Conservation (phyloP, 1,140 invertebrate genomes). For the Mercenaria mercenaria region DNA sequence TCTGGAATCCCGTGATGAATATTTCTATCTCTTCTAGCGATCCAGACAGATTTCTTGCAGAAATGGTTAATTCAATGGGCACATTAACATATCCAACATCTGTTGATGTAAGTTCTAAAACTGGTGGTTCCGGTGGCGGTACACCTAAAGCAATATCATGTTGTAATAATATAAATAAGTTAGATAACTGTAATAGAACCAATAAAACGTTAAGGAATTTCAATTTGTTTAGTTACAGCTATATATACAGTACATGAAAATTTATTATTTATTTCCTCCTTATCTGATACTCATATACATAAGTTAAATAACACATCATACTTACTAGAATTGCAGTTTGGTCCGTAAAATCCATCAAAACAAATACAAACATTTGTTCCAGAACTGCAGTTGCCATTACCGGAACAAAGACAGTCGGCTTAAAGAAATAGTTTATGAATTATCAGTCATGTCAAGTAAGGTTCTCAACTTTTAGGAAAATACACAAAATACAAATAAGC, state of each 20-base stretch:
- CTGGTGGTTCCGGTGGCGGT: background rate
- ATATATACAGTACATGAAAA: too few relatives aligned
- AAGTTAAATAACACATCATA: too few relatives aligned
- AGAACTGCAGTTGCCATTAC: background rate
- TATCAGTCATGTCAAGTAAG: too few relatives aligned
- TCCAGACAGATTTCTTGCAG: background rate
- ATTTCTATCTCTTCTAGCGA: background rate
- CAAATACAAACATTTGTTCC: background rate
- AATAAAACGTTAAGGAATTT: too few relatives aligned
- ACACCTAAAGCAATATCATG: background rate
- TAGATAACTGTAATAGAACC: too few relatives aligned
- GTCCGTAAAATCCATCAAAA: background rate
- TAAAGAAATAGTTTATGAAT: too few relatives aligned
- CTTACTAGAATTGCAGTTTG: background rate
- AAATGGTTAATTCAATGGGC: background rate
- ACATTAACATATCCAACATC: background rate
- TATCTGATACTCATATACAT: too few relatives aligned
- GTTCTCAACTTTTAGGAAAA: too few relatives aligned
- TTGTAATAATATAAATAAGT: too few relatives aligned
- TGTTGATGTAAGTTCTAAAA: background rate
- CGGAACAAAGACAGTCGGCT: background rate
- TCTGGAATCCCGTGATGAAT: background rate
- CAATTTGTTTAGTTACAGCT: too few relatives aligned
- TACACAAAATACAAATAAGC: too few relatives aligned
- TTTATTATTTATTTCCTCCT: too few relatives aligned